phyloP scores from a whole-genome alignment of 2,888 invertebrate genomes.

The Microdon myrmicae region DNA sequence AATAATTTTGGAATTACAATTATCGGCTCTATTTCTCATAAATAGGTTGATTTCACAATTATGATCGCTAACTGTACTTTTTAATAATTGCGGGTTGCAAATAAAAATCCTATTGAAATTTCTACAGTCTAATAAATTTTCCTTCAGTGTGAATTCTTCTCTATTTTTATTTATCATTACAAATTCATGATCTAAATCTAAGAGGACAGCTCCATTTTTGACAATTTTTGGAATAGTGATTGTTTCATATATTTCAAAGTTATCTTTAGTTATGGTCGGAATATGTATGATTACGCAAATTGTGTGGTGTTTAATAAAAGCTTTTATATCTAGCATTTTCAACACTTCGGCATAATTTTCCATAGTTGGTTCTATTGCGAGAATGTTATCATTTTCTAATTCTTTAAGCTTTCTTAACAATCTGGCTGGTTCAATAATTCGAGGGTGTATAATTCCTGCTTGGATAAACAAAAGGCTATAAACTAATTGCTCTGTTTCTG shows the following conservation, averaged over 20 bases:
- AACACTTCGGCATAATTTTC: constrained; percentile 9
- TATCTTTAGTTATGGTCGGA: constrained; percentile 4
- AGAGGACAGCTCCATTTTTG: constrained; percentile 6
- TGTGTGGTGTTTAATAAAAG: constrained; percentile 1
- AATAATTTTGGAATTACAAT: constrained; percentile 8
- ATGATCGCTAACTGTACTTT: no score
- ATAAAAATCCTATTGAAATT: not conserved
- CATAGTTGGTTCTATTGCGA: constrained; percentile 3
- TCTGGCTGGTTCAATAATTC: constrained; percentile 4
- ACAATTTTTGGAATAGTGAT: constrained; percentile 14
- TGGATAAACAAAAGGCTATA: constrained; percentile 5
- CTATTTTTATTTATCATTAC: constrained; percentile 13
- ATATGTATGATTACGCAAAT: constrained; percentile 8
- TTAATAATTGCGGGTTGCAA: constrained; percentile 2
- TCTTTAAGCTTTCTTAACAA: not conserved
- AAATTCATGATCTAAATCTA: constrained; percentile 3
- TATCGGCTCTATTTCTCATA: constrained; percentile 10
- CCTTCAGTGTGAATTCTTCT: constrained; percentile 1
- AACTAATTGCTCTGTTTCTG: constrained; percentile 9
- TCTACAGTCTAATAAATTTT: constrained; percentile 10
- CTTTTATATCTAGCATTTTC: not conserved
- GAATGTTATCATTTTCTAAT: constrained; percentile 1
- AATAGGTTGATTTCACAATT: constrained; percentile 7
- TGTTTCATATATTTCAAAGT: constrained; percentile 15
- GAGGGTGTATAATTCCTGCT: constrained; percentile 5